These are phyloP conservation scores for Scarus forsteni DNA, from an alignment of 2,797 vertebrate genomes.

Conservation along the genomic window DNA sequence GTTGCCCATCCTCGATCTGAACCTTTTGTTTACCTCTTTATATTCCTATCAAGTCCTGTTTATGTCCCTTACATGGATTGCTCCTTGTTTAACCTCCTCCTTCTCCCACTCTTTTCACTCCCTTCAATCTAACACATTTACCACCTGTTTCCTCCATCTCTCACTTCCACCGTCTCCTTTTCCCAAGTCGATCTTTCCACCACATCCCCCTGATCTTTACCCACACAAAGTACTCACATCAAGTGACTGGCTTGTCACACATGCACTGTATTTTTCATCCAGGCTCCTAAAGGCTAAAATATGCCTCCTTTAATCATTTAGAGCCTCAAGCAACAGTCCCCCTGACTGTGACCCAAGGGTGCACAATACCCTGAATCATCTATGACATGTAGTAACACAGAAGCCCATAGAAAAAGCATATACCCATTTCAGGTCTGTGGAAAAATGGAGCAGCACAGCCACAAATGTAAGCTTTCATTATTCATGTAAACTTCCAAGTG, in stretches of 20 bases:
- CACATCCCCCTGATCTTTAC: conserved; percentile 6
- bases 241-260: conserved; percentile 25
- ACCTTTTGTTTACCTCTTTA: conserved; percentile 32
- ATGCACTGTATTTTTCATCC: conserved; percentile 25
- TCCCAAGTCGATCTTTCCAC: background rate
- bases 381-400: conserved; percentile 11
- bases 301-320: conserved; percentile 9
- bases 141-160: background rate
- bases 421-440: background rate
- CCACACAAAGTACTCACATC: conserved; percentile 21
- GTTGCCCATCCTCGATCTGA: background rate
- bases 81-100: background rate
- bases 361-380: background rate
- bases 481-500: conserved; percentile 2
- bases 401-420: background rate
- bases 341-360: conserved; percentile 5
- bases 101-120: conserved; percentile 3
- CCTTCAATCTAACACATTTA: background rate
- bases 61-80: background rate
- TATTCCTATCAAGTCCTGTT: background rate
- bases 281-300: conserved; percentile 20
- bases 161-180: background rate
- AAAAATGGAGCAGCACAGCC: background rate
- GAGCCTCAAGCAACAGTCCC: background rate
- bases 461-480: conserved; percentile 4